Base-by-base conservation (phyloP, 2,797 vertebrate genomes). In the Pipistrellus nathusii region DNA sequence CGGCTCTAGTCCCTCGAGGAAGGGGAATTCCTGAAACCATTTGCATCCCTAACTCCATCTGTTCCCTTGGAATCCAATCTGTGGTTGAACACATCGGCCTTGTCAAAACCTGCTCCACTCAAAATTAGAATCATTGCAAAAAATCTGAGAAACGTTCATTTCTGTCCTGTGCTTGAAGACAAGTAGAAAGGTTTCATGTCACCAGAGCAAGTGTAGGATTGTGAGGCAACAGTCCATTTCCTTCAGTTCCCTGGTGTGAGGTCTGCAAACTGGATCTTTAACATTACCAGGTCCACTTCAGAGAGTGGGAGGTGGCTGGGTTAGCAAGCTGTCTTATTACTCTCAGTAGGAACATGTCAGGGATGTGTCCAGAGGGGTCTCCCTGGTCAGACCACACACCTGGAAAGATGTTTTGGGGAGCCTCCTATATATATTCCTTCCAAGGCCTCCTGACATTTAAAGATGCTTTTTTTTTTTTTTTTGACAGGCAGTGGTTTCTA, bases 1-100 rank as follows among this genome's bases (percentile, higher is more conserved):
- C 3, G 5, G 27, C 8, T 44, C 44, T 25, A 4, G 55, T 38
- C 41, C 72, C 76, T 73, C n/a, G 46, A 32, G 51, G 13, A n/a
- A 85, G 72, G 48, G n/a, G 14, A 80, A 80, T 62, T 81, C 78
- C 84, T 27, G 14, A 59, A 44, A 73, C 51, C 25, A 46, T 73
- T 90, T 53, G n/a, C 57, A 62, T 76, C 55, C 35, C 57, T 59
- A 69, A 8, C 57, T 84, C 78, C 68, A 62, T 41, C 46, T 69
- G 48, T 93, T 59, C 55, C 88, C 68, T 25, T 38, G 41, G 85
- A 91, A 41, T 78, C 85, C 88, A 51, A 23, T 38, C 81, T 93
- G n/a, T 71, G 44, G 44, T 38, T 46, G 13, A 17, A 59, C 32
- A 84, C 35, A n/a, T 8, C 30, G 72, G 66, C 77, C 57, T 53